Evolutionary conservation across 2,888 invertebrate species (phyloP).

Genomic region (Germaria angustata): DNA sequence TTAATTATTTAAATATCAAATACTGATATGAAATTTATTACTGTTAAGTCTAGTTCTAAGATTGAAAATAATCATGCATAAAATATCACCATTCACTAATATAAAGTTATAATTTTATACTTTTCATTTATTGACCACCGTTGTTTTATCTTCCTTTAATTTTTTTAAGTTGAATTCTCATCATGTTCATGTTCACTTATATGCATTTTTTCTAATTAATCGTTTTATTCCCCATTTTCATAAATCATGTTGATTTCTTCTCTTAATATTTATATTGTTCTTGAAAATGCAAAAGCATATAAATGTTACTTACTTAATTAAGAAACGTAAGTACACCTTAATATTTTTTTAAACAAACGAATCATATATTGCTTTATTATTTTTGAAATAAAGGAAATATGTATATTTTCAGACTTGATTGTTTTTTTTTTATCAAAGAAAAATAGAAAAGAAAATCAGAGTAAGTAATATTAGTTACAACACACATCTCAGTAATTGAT

Average conservation of each 20-base stretch:
- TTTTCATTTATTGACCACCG: not conserved
- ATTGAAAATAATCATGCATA: slow-evolving; percentile 41
- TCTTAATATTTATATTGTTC: too few relatives aligned
- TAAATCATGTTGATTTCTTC: slow-evolving; percentile 4
- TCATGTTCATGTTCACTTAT: not conserved
- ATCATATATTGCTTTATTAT: too few relatives aligned
- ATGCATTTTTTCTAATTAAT: not conserved
- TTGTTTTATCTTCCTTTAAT: slow-evolving; percentile 11
- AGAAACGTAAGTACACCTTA: too few relatives aligned
- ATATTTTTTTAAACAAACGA: too few relatives aligned
- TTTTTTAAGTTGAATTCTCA: slow-evolving; percentile 40
- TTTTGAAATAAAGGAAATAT: too few relatives aligned
- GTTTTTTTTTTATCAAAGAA: too few relatives aligned
- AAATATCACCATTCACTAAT: slow-evolving; percentile 37
- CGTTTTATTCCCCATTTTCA: slow-evolving; percentile 10
- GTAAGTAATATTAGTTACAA: too few relatives aligned
- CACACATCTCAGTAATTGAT: too few relatives aligned
- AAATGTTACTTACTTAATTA: not conserved
- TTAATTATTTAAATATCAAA: slow-evolving; percentile 55
- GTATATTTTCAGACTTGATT: too few relatives aligned
- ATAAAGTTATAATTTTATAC: slow-evolving; percentile 33
- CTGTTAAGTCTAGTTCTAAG: slow-evolving; percentile 51
- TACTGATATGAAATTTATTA: slow-evolving; percentile 55
- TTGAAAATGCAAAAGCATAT: not conserved
- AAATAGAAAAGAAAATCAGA: too few relatives aligned